Conservation (phyloP, 1,140 invertebrate species). For the Ridgeia piscesae region DNA sequence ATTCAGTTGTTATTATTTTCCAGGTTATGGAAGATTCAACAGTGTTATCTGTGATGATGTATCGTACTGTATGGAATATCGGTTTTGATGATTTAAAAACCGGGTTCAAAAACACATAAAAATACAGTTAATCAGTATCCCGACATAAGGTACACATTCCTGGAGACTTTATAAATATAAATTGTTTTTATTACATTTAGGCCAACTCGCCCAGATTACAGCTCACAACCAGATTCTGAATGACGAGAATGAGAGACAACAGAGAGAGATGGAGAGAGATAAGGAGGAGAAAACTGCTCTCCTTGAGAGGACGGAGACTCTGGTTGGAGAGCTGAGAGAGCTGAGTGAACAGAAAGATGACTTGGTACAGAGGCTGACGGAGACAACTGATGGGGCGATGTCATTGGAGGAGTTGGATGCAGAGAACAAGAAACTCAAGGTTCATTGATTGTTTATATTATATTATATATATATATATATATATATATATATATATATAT, state of each 20-base stretch:
- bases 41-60: too few relatives aligned
- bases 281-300: not conserved
- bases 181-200: too few relatives aligned
- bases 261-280: constrained; percentile 8
- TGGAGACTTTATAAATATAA: too few relatives aligned
- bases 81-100: too few relatives aligned
- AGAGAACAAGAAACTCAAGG: constrained; percentile 9
- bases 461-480: too few relatives aligned
- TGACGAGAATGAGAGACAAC: constrained; percentile 13
- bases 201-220: not conserved
- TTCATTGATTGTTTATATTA: not conserved
- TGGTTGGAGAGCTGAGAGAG: not conserved
- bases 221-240: constrained; percentile 1
- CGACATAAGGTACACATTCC: too few relatives aligned
- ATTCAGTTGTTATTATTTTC: too few relatives aligned
- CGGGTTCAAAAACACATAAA: too few relatives aligned
- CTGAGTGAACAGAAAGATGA: not conserved
- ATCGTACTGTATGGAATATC: too few relatives aligned
- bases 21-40: too few relatives aligned
- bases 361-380: not conserved
- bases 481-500: too few relatives aligned
- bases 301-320: not conserved
- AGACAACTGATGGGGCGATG: constrained; percentile 3
- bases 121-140: too few relatives aligned
- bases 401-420: constrained; percentile 17